Conservation (phyloP, 2,113 vertebrate species). For the Brienomyrus longianalis region DNA sequence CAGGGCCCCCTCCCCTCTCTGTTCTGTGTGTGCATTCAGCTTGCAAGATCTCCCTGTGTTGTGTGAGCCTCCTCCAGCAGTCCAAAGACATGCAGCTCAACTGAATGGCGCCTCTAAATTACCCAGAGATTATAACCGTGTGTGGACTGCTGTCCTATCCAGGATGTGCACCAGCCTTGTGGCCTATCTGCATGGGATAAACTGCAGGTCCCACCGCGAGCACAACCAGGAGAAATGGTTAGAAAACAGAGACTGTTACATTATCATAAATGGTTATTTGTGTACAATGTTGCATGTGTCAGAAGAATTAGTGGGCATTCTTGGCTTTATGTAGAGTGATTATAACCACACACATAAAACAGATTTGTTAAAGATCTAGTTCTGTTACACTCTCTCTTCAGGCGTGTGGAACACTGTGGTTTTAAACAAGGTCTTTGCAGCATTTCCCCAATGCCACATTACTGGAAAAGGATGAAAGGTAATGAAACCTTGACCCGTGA, state of each 20-base stretch:
- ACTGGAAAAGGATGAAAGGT: neutral
- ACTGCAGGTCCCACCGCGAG: neutral
- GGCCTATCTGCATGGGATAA: neutral
- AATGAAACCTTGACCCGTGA: constrained; percentile 3
- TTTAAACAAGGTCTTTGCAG: neutral
- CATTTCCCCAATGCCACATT: neutral
- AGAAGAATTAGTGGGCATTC: neutral
- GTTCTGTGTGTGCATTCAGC: neutral
- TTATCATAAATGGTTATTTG: neutral
- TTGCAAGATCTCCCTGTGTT: neutral
- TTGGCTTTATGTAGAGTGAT: neutral
- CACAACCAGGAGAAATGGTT: neutral
- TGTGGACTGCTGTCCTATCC: neutral
- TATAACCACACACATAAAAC: neutral
- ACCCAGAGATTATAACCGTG: neutral
- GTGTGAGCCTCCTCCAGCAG: neutral
- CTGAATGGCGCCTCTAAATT: neutral
- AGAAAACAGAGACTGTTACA: neutral
- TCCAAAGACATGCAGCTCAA: neutral
- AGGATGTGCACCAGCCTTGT: neutral
- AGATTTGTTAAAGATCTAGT: neutral
- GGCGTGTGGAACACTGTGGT: neutral
- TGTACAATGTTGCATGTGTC: neutral
- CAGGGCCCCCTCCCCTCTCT: neutral
- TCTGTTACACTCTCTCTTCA: neutral